Evolutionary conservation across 2,113 vertebrate species (phyloP).

Genomic region (Coptodon bakossiorum): DNA sequence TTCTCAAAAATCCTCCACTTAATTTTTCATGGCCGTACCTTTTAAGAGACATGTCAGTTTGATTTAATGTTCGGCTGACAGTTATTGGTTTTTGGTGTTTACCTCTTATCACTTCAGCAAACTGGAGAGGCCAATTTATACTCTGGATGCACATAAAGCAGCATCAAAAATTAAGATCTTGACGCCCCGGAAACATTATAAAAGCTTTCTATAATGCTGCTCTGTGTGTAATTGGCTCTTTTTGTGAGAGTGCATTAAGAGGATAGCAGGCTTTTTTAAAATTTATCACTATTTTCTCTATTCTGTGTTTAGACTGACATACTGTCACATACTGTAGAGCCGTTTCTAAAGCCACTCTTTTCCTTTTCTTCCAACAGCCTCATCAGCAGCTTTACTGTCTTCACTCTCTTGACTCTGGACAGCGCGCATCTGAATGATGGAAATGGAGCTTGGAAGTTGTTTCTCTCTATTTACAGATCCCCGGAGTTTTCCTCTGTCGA

Average conservation of each 20-base stretch:
- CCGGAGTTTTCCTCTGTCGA: conserved; percentile 15
- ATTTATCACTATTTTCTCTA: conserved; percentile 39
- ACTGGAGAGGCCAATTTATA: conserved; percentile 58
- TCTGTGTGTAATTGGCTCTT: conserved; percentile 56
- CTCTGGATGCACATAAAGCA: conserved; percentile 50
- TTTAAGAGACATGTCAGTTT: conserved; percentile 69
- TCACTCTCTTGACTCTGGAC: conserved; percentile 6
- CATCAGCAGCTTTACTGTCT: conserved; percentile 7
- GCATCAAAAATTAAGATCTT: conserved; percentile 70
- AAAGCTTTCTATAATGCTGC: conserved; percentile 59
- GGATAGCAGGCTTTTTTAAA: conserved; percentile 27
- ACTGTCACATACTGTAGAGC: background rate
- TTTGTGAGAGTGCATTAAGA: conserved; percentile 14
- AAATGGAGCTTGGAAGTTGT: background rate
- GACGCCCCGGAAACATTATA: conserved; percentile 60
- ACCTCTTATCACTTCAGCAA: conserved; percentile 66
- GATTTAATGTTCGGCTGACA: conserved; percentile 66
- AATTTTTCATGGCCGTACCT: conserved; percentile 68
- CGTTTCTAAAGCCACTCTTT: conserved; percentile 16
- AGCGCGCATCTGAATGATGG: conserved; percentile 33
- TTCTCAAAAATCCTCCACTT: conserved; percentile 49
- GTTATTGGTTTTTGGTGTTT: conserved; percentile 75
- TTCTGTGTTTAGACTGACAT: conserved; percentile 41
- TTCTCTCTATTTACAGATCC: conserved; percentile 12
- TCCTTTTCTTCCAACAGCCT: background rate